Evolutionary conservation across 2,113 vertebrate species (phyloP).

Genomic region (Podiceps cristatus): DNA sequence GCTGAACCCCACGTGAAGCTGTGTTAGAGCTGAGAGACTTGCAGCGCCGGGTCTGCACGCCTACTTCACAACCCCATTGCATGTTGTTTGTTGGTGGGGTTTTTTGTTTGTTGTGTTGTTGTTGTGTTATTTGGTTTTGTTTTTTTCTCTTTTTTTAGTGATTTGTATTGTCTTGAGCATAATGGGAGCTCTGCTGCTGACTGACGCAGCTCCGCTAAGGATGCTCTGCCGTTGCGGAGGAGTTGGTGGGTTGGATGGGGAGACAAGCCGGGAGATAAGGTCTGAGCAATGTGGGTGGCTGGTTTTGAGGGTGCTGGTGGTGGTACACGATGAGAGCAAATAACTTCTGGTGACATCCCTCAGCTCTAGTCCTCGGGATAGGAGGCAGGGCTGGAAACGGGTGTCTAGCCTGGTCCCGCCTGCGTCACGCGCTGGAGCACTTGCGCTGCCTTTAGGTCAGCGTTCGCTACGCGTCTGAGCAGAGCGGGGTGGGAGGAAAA

Average conservation of each 20-base stretch:
- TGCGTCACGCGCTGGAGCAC: fast-evolving
- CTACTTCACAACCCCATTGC: fast-evolving
- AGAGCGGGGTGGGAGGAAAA: fast-evolving
- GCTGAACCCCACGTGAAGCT: fast-evolving
- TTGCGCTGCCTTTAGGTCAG: fast-evolving
- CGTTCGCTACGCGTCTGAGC: fast-evolving
- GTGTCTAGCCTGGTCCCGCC: background rate
- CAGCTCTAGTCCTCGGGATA: background rate
- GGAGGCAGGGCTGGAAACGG: background rate
- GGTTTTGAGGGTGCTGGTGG: background rate
- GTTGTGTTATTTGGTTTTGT: too few relatives aligned
- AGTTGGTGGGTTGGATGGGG: background rate
- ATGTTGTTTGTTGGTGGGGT: too few relatives aligned
- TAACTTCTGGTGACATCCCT: background rate
- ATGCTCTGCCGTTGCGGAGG: fast-evolving
- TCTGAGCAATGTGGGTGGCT: fast-evolving
- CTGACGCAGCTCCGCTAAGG: fast-evolving
- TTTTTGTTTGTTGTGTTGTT: too few relatives aligned
- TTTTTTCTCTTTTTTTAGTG: too few relatives aligned
- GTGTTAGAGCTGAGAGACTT: background rate
- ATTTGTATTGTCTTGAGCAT: background rate
- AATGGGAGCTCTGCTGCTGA: background rate
- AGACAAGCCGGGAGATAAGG: too few relatives aligned
- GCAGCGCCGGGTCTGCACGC: fast-evolving
- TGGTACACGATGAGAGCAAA: background rate